These are phyloP conservation scores for Xiphorhynchus erythropygius DNA, from an alignment of 2,797 vertebrate genomes.

Conservation along the genomic window DNA sequence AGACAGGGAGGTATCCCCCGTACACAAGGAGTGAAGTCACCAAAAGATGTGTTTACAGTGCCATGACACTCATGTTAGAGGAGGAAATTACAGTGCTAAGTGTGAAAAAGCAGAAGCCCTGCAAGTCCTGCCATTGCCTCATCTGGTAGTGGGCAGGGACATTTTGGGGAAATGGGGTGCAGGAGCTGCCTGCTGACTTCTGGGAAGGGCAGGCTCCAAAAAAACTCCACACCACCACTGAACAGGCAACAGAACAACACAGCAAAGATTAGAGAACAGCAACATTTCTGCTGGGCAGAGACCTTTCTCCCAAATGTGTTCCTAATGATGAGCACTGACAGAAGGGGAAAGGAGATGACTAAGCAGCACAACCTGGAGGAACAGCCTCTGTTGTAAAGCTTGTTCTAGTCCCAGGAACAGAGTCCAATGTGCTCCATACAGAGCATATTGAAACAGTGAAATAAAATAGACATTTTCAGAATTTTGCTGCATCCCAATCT, in stretches of 20 bases:
- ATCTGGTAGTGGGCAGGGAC: not conserved
- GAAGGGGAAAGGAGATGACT: not conserved
- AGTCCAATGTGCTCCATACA: not conserved
- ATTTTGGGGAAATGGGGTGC: not conserved
- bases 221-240: not conserved
- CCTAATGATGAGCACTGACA: not conserved
- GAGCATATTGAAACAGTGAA: not conserved
- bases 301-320: not conserved
- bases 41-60: not conserved
- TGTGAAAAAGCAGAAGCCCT: not conserved
- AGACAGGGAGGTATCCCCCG: not conserved
- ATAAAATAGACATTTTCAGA: not conserved
- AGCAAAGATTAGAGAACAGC: not conserved
- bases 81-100: not conserved
- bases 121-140: not conserved
- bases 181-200: not conserved
- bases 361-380: conserved; percentile 27
- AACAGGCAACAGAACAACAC: not conserved
- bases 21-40: not conserved
- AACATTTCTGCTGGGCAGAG: not conserved
- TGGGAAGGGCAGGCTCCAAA: not conserved
- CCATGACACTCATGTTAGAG: not conserved
- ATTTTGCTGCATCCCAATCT: not conserved
- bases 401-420: not conserved
- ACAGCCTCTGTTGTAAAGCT: not conserved